Base-by-base conservation (phyloP, 2,797 vertebrate species). In the Ceyx erithaca region DNA sequence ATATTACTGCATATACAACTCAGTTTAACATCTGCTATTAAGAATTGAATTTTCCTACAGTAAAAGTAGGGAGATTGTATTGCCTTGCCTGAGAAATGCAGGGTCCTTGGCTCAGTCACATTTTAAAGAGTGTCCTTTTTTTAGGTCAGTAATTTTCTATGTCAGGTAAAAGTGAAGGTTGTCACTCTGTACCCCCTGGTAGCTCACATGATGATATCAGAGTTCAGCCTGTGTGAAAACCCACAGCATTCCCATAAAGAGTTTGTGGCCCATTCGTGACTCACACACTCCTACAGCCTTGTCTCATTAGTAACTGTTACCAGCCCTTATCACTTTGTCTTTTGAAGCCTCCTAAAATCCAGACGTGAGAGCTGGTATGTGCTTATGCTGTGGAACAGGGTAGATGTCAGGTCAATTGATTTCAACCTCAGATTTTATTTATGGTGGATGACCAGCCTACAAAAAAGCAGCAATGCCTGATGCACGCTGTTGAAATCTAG, bases 371-470 rank as follows among this genome's bases (percentile, higher is more conserved):
- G 14, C n/a, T 81, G 49, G 17, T 26, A 16, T 35, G 35, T 73
- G 26, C 43, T 85, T 62, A 25, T 46, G 49, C 25, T 41, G 17
- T 52, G 35, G 45, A 59, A 20, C 15, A 77, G 55, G 37, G 41
- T 88, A 86, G 86, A 64, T 58, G 80, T 70, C 45, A 77, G 33
- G 52, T 67, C 78, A 71, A 22, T 85, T 73, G 71, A 81, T 86
- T 84, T 86, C 83, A 73, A 46, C 15, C 17, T 80, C 14, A 35
- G n/a, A 58, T 84, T 90, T 92, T 76, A 69, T 89, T 93, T 87
- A 26, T 81, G 67, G 63, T 67, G 30, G 45, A 31, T 85, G 82
- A 64, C 20, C 62, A 77, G 26, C 46, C 61, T 77, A 31, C 49
- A 58, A 52, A 88, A 28, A 46, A 73, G 22, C 54, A 70, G 46